phyloP scores from a whole-genome alignment of 2,113 vertebrate genomes.

The Ailurus styani region DNA sequence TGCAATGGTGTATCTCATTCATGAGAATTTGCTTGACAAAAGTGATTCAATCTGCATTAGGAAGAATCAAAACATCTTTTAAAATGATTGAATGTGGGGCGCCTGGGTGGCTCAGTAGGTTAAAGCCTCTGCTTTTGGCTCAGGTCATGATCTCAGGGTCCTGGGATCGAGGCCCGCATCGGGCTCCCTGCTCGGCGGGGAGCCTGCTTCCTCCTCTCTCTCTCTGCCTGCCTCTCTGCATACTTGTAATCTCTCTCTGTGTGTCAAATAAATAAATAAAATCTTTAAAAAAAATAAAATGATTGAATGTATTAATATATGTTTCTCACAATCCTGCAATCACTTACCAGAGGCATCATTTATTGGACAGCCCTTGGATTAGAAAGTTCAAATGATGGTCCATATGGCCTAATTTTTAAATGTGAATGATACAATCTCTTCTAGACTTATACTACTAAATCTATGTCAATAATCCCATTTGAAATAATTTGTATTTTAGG shows the following conservation, averaged over 20 bases:
- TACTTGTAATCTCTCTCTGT: no score
- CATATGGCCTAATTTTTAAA: background rate
- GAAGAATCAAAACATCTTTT: background rate
- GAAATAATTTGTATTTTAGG: background rate
- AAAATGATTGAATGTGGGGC: background rate
- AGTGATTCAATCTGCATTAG: background rate
- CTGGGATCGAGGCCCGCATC: no score
- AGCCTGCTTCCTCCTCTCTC: no score
- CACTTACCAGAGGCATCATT: background rate
- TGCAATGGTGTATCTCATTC: conserved; percentile 28
- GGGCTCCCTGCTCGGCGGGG: no score
- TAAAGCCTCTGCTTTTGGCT: no score
- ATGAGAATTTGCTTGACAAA: conserved; percentile 41
- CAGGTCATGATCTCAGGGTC: no score
- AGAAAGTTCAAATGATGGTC: background rate
- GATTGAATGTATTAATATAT: background rate
- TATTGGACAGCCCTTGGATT: background rate
- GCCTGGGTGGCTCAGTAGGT: no score
- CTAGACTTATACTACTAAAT: background rate
- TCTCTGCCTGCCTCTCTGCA: no score
- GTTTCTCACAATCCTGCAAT: background rate
- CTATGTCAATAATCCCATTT: background rate
- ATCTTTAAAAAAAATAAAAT: no score
- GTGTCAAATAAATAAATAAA: no score
- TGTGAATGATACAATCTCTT: background rate